These are phyloP conservation scores for Hydraecia micacea DNA, from an alignment of 2,888 invertebrate species.

Conservation along the genomic window DNA sequence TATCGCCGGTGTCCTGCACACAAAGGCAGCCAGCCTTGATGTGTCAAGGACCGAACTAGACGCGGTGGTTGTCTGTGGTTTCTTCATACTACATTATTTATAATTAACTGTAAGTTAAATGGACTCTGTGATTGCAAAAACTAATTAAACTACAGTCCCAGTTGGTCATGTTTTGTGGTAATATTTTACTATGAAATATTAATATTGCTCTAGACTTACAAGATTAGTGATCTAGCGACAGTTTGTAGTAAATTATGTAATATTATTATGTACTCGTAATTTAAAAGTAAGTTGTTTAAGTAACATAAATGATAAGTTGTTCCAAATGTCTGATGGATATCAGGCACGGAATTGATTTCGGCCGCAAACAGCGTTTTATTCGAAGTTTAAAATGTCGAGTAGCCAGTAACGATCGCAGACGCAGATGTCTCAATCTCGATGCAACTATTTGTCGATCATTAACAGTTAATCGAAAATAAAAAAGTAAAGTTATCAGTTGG, in stretches of 20 bases:
- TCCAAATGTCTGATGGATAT: conserved; percentile 1
- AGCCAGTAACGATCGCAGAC: conserved; percentile 9
- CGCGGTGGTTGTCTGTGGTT: conserved; percentile 34
- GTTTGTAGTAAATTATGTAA: conserved; percentile 13
- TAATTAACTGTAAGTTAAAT: conserved; percentile 39
- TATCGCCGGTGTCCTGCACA: conserved; percentile 62
- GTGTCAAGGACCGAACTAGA: conserved; percentile 72
- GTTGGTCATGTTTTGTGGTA: conserved; percentile 1
- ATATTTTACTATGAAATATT: conserved; percentile 27
- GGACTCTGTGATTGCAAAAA: conserved; percentile 34
- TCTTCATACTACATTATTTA: conserved; percentile 35
- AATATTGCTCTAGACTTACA: conserved; percentile 4
- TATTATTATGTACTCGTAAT: background rate
- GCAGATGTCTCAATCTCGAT: conserved; percentile 15
- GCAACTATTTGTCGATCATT: conserved; percentile 7
- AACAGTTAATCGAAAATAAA: conserved; percentile 4
- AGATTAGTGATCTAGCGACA: conserved; percentile 29
- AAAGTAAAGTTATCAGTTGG: background rate
- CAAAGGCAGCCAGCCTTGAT: conserved; percentile 70
- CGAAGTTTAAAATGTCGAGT: conserved; percentile 8
- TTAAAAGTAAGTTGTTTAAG: conserved; percentile 4
- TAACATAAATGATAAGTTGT: background rate
- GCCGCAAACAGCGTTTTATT: conserved; percentile 13
- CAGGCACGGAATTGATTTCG: background rate
- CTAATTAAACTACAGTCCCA: conserved; percentile 31